phyloP scores from a whole-genome alignment of 2,888 invertebrate species.

The Protodeltote pygarga region DNA sequence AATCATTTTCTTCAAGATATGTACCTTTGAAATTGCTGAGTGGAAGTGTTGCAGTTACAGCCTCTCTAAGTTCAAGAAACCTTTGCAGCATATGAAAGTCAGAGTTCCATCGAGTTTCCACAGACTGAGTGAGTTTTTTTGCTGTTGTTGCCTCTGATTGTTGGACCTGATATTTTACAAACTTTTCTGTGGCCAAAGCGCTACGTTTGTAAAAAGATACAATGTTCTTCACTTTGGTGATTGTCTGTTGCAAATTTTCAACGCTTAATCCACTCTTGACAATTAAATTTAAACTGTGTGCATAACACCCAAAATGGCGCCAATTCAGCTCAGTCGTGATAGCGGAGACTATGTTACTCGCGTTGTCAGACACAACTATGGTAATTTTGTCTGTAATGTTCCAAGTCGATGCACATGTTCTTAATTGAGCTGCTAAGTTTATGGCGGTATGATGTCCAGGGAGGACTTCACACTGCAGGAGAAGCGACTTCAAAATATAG shows the following conservation, averaged over 20 bases:
- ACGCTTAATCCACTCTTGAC: constrained; percentile 28
- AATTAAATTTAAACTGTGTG: constrained; percentile 38
- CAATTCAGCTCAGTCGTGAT: constrained; percentile 3
- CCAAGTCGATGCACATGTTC: constrained; percentile 3
- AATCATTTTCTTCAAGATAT: constrained; percentile 1
- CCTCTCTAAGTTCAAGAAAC: constrained; percentile 1
- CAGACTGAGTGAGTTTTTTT: not conserved
- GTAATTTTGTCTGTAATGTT: not conserved
- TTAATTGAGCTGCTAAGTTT: constrained; percentile 7
- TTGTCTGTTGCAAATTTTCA: constrained; percentile 5
- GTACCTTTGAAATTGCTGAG: constrained; percentile 2
- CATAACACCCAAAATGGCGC: constrained; percentile 34
- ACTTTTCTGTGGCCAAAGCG: constrained; percentile 4
- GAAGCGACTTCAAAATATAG: not conserved
- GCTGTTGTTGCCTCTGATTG: no score
- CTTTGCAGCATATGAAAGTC: constrained; percentile 2
- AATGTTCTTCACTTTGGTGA: constrained; percentile 14
- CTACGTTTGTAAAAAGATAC: constrained; percentile 5
- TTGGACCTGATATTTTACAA: not conserved
- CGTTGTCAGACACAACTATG: constrained; percentile 1
- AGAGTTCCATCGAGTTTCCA: constrained; percentile 1
- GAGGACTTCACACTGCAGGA: constrained; percentile 2
- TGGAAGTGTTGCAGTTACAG: constrained; percentile 6
- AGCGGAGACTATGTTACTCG: constrained; percentile 3
- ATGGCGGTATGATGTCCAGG: constrained; percentile 1